phyloP scores from a whole-genome alignment of 2,797 vertebrate species.

The Acanthurus leucopareius region DNA sequence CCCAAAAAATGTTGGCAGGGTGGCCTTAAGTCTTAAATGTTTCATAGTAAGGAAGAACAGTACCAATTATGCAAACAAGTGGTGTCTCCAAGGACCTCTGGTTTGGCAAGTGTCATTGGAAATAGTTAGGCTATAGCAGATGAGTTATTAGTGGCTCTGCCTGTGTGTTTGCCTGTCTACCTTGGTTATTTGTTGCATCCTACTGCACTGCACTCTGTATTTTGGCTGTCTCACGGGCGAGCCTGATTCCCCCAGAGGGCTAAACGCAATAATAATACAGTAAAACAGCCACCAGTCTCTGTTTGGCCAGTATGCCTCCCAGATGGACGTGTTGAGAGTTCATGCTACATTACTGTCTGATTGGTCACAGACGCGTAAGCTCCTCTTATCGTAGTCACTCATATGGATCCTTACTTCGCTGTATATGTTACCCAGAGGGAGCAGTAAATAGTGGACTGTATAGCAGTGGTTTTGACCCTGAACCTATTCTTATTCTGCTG shows the following conservation, averaged over 20 bases:
- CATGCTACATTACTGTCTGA: conserved; percentile 75
- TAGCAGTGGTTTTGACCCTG: conserved; percentile 65
- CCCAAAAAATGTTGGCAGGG: conserved; percentile 42
- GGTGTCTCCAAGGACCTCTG: conserved; percentile 55
- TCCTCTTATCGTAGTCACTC: conserved; percentile 68
- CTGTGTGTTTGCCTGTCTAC: conserved; percentile 29
- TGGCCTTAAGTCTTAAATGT: conserved; percentile 53
- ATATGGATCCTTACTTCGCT: conserved; percentile 68
- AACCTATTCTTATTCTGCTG: conserved; percentile 63
- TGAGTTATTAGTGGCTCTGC: conserved; percentile 56
- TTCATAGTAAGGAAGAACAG: conserved; percentile 55
- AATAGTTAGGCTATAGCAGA: conserved; percentile 48
- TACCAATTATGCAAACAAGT: conserved; percentile 70
- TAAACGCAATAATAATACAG: conserved; percentile 52
- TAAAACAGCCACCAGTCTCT: conserved; percentile 54
- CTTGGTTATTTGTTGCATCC: conserved; percentile 59
- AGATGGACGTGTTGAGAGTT: conserved; percentile 70
- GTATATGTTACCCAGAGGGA: conserved; percentile 59
- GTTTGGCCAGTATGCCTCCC: conserved; percentile 57
- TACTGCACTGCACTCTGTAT: conserved; percentile 43
- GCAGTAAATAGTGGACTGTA: conserved; percentile 60
- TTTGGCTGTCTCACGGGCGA: conserved; percentile 46
- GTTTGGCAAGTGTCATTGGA: conserved; percentile 61
- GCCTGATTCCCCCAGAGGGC: conserved; percentile 37
- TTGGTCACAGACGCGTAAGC: conserved; percentile 63